These are phyloP conservation scores for Hippocampus comes DNA, from an alignment of 2,113 vertebrate genomes.

Conservation along the genomic window DNA sequence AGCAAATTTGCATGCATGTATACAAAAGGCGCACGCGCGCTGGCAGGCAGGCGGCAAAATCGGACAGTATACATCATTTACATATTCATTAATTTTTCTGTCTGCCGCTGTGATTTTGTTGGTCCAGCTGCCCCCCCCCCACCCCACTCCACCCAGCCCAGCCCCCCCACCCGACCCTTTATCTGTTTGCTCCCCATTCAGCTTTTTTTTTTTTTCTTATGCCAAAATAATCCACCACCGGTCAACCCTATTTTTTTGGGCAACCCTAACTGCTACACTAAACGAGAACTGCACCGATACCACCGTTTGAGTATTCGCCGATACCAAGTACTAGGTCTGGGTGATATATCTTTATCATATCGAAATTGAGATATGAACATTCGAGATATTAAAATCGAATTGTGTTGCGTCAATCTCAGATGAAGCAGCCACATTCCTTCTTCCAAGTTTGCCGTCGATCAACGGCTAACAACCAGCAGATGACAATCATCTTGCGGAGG, in stretches of 20 bases:
- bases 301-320: too few species aligned
- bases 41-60: slow-evolving; percentile 20
- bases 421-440: too few species aligned
- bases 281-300: not conserved
- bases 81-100: slow-evolving; percentile 55
- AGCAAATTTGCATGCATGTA: slow-evolving; percentile 27
- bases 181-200: slow-evolving; percentile 34
- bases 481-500: too few species aligned
- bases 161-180: slow-evolving; percentile 23
- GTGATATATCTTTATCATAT: too few species aligned
- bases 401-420: too few species aligned
- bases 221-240: slow-evolving; percentile 19
- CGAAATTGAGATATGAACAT: too few species aligned
- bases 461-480: too few species aligned
- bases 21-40: slow-evolving; percentile 42
- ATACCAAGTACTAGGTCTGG: too few species aligned
- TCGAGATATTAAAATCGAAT: too few species aligned
- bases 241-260: not conserved
- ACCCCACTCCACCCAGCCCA: too few species aligned
- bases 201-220: slow-evolving; percentile 32
- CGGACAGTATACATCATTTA: slow-evolving; percentile 39
- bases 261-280: not conserved
- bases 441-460: too few species aligned
- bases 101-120: slow-evolving; percentile 30
- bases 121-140: slow-evolving; percentile 46